Percentiles rank a stretch among this genome's conserved stretches.
These are phyloP conservation scores for Perca fluviatilis DNA, from an alignment of 2,113 vertebrate species.

Conservation along the genomic window DNA sequence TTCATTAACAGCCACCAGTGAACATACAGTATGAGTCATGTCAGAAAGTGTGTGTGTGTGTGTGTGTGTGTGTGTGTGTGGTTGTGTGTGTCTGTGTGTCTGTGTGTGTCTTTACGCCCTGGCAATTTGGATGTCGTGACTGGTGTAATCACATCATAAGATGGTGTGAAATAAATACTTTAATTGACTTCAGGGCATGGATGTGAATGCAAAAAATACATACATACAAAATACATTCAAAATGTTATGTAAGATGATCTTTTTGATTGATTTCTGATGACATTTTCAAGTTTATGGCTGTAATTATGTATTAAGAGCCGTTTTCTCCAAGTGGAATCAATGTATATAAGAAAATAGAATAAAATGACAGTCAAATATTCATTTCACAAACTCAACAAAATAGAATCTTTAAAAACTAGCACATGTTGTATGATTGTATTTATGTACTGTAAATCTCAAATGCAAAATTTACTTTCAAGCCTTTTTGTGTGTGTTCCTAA, in stretches of 20 bases:
- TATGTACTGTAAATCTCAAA: too few relatives aligned
- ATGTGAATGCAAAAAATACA: neutral
- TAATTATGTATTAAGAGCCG: neutral
- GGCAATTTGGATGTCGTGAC: too few relatives aligned
- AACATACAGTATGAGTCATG: neutral
- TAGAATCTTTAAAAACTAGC: neutral
- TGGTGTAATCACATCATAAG: too few relatives aligned
- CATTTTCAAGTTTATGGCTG: neutral
- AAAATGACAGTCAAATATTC: neutral
- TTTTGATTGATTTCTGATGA: neutral
- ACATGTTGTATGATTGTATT: neutral
- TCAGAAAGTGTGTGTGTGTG: neutral
- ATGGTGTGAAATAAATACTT: neutral
- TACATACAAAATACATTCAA: neutral
- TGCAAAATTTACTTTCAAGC: too few relatives aligned
- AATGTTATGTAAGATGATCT: neutral
- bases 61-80: too few relatives aligned
- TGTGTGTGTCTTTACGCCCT: too few relatives aligned
- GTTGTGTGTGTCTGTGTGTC: too few relatives aligned
- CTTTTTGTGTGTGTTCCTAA: too few relatives aligned
- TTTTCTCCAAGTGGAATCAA: neutral
- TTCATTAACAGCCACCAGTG: neutral
- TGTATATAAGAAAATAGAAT: neutral
- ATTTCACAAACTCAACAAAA: neutral
- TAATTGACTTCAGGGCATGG: neutral